phyloP scores from a whole-genome alignment of 1,140 invertebrate genomes.

The Cecropterus lyciades region DNA sequence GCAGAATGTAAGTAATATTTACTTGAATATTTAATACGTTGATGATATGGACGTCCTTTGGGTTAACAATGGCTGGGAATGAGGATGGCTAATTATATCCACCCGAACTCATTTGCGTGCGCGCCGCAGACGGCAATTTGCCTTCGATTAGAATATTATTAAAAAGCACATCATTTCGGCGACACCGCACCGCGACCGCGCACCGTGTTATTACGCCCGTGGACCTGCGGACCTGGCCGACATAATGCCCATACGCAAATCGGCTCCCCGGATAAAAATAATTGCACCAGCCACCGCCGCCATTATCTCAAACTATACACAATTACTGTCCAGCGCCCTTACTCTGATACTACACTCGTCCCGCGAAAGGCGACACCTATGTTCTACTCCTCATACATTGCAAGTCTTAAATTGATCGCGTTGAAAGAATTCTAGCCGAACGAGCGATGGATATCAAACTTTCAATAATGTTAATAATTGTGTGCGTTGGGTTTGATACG shows the following conservation, averaged over 20 bases:
- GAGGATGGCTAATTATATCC: conserved; percentile 8
- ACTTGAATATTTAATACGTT: background rate
- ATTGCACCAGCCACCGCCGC: conserved; percentile 68
- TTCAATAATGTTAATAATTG: background rate
- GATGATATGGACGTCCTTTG: background rate
- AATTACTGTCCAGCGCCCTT: conserved; percentile 58
- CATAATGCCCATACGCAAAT: conserved; percentile 70
- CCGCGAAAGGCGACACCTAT: background rate
- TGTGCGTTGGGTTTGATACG: conserved; percentile 40
- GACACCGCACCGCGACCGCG: conserved; percentile 42
- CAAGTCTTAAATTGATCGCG: background rate
- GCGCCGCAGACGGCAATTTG: conserved; percentile 12
- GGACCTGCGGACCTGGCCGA: conserved; percentile 12
- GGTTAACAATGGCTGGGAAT: conserved; percentile 1
- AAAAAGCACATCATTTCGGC: conserved; percentile 45
- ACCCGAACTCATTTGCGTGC: conserved; percentile 23
- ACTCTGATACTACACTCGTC: conserved; percentile 31
- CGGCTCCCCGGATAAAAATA: conserved; percentile 64
- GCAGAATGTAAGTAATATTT: background rate
- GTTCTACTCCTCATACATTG: conserved; percentile 18
- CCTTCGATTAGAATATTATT: conserved; percentile 32
- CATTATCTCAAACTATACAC: conserved; percentile 79
- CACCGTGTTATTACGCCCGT: conserved; percentile 57
- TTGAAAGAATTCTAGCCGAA: background rate
- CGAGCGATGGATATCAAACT: background rate